phyloP scores from a whole-genome alignment of 1,140 invertebrate species.

The Trachelipus rathkii region DNA sequence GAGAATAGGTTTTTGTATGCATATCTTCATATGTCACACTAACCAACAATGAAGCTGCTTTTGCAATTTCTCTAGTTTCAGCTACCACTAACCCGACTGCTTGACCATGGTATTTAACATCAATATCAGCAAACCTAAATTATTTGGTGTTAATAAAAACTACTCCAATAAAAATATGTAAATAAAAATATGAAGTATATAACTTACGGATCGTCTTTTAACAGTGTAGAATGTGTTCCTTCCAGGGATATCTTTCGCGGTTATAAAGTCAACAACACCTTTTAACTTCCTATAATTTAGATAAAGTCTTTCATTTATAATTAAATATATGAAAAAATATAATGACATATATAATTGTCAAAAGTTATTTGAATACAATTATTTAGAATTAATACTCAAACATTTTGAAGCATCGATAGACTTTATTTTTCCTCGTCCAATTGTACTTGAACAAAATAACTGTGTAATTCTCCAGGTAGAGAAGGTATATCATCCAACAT shows the following conservation, averaged over 20 bases:
- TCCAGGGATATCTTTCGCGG: slow-evolving; percentile 51
- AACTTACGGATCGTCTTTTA: no score
- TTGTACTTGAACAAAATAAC: not conserved
- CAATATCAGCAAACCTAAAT: slow-evolving; percentile 51
- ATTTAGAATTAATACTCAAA: no score
- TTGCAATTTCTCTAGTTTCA: slow-evolving; percentile 50
- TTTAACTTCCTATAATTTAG: slow-evolving; percentile 41
- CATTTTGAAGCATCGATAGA: not conserved
- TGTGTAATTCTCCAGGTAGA: not conserved
- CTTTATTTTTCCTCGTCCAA: not conserved
- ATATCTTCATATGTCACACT: slow-evolving; percentile 51
- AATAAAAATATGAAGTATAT: no score
- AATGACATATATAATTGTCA: no score
- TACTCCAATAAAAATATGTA: no score
- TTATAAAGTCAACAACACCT: slow-evolving; percentile 52
- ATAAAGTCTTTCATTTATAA: not conserved
- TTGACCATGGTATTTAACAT: slow-evolving; percentile 59
- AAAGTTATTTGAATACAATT: no score
- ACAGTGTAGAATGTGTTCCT: slow-evolving; percentile 46
- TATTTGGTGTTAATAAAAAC: no score
- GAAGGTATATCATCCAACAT: not conserved
- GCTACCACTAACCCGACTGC: slow-evolving; percentile 53
- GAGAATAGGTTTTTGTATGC: slow-evolving; percentile 52
- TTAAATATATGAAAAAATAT: no score
- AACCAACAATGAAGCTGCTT: slow-evolving; percentile 51